Percentiles rank a stretch among this genome's conserved stretches.
These are phyloP conservation scores for Trochalopteron elliotii DNA, from an alignment of 2,113 vertebrate genomes.

Conservation along the genomic window DNA sequence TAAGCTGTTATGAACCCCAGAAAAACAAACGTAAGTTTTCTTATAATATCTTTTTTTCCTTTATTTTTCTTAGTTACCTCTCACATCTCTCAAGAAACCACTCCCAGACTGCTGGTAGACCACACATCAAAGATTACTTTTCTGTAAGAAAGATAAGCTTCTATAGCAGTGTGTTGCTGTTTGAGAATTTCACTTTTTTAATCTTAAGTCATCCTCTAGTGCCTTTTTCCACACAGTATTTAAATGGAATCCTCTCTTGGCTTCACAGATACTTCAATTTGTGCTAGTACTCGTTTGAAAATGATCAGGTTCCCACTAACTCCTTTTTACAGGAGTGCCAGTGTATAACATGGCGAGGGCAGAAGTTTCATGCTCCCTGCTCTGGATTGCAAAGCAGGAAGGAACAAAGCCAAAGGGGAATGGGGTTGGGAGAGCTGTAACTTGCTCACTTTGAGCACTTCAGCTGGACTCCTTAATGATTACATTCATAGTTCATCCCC, in stretches of 20 bases:
- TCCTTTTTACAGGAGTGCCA: not conserved
- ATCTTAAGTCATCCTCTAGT: not conserved
- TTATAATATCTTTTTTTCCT: not conserved
- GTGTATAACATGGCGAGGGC: fast-evolving
- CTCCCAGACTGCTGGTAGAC: not conserved
- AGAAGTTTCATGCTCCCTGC: not conserved
- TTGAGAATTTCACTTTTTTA: not conserved
- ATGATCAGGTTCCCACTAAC: not conserved
- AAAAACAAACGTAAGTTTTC: not conserved
- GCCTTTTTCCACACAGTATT: not conserved
- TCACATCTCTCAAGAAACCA: not conserved
- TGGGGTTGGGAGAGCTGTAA: not conserved
- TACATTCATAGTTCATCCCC: not conserved
- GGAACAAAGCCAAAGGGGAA: not conserved
- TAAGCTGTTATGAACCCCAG: not conserved
- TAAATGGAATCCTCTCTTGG: not conserved
- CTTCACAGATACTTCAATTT: not conserved
- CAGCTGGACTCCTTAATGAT: not conserved
- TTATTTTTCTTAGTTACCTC: not conserved
- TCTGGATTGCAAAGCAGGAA: not conserved
- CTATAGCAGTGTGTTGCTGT: not conserved
- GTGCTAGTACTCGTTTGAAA: not conserved
- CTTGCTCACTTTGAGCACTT: not conserved
- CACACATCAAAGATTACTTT: not conserved
- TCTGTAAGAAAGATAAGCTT: not conserved